Evolutionary conservation across 2,888 invertebrate genomes (phyloP).

Genomic region (Aphidius colemani): DNA sequence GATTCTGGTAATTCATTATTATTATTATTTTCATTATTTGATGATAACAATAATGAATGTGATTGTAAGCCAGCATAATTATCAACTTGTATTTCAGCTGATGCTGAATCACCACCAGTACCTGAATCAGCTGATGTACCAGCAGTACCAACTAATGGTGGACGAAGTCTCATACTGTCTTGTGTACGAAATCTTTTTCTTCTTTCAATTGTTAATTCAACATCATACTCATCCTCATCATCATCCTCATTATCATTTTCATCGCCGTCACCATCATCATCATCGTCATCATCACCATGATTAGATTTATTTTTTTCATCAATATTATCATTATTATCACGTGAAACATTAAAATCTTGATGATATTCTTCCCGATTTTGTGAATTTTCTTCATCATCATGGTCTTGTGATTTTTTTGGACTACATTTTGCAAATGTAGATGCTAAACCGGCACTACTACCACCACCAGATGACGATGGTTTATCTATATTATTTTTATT

Average conservation of each 20-base stretch:
- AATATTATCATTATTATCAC: slow-evolving; percentile 7
- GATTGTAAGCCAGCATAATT: slow-evolving; percentile 31
- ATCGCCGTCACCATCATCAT: slow-evolving; percentile 10
- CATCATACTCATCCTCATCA: slow-evolving; percentile 23
- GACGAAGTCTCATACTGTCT: slow-evolving; percentile 49
- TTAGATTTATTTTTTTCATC: not conserved
- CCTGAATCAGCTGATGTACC: slow-evolving; percentile 56
- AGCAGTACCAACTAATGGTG: slow-evolving; percentile 49
- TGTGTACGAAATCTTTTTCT: slow-evolving; percentile 33
- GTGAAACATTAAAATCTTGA: not conserved
- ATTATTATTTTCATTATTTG: slow-evolving; percentile 17
- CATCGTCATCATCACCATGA: slow-evolving; percentile 8
- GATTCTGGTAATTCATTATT: slow-evolving; percentile 18
- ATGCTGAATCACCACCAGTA: slow-evolving; percentile 56
- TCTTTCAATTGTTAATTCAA: slow-evolving; percentile 24
- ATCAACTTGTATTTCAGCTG: slow-evolving; percentile 54
- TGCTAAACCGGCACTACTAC: slow-evolving; percentile 17
- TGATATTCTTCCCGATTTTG: slow-evolving; percentile 1
- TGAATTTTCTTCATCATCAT: not conserved
- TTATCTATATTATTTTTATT: slow-evolving; percentile 11
- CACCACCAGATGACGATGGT: not conserved
- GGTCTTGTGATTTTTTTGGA: slow-evolving; percentile 19
- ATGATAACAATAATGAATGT: slow-evolving; percentile 13
- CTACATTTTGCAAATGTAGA: slow-evolving; percentile 38
- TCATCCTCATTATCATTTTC: slow-evolving; percentile 30